Conservation (phyloP, 2,797 vertebrate species). For the Pseudochirops cupreus region DNA sequence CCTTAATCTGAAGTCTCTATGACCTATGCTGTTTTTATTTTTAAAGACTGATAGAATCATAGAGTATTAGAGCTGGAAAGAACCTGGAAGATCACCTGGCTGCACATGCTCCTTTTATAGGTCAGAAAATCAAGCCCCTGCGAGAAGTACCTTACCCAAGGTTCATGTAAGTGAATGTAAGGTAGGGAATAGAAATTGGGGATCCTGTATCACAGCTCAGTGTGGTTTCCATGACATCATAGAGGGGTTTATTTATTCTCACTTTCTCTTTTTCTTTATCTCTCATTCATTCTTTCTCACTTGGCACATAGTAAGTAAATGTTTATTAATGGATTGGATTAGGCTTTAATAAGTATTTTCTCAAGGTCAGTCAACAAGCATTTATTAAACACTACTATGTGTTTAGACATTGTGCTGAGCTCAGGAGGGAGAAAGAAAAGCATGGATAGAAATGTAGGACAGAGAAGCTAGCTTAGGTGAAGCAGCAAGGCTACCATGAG, state of each 20-base stretch:
- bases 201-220: background rate
- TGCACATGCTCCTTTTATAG: background rate
- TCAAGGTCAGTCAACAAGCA: background rate
- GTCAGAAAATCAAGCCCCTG: background rate
- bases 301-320: background rate
- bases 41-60: background rate
- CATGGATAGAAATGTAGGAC: background rate
- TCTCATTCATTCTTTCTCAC: background rate
- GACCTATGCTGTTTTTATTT: background rate
- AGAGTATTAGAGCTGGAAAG: background rate
- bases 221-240: background rate
- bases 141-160: background rate
- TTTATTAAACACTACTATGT: background rate
- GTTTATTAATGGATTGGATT: background rate
- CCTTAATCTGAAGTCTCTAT: background rate
- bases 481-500: background rate
- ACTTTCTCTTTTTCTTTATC: background rate
- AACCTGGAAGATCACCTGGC: background rate
- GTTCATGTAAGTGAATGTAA: background rate
- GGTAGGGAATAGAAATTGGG: background rate
- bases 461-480: background rate
- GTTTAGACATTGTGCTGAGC: background rate
- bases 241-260: background rate
- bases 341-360: background rate
- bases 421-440: background rate